Percentiles rank a stretch among this genome's conserved stretches.
These are phyloP conservation scores for Hyposoter didymator DNA, from an alignment of 2,888 invertebrate genomes.

Conservation along the genomic window DNA sequence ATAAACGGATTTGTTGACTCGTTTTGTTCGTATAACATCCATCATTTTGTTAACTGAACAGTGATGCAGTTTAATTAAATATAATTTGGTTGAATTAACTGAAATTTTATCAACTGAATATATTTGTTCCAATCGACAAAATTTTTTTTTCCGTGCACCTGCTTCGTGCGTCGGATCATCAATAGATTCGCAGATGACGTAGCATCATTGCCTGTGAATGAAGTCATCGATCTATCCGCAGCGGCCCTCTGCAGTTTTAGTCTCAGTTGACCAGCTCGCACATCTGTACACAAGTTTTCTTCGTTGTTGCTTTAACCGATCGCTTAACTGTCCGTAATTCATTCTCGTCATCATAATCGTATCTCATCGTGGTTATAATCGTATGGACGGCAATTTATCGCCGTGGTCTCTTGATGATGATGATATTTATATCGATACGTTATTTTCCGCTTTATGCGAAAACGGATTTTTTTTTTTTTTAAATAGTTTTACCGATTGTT, in stretches of 20 bases:
- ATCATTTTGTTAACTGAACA: too few relatives aligned
- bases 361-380: conserved; percentile 49
- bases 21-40: too few relatives aligned
- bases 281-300: conserved; percentile 50
- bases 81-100: too few relatives aligned
- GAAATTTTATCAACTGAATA: too few relatives aligned
- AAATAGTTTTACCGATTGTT: conserved; percentile 7
- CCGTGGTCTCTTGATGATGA: conserved; percentile 40
- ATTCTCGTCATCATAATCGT: conserved; percentile 44
- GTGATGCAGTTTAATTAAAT: too few relatives aligned
- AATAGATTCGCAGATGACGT: conserved; percentile 70
- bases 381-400: conserved; percentile 41
- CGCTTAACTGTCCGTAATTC: conserved; percentile 43
- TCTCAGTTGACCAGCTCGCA: conserved; percentile 41
- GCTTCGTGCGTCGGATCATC: conserved; percentile 52
- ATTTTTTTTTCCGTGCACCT: too few relatives aligned
- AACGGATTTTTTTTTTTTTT: conserved; percentile 19
- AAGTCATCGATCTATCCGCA: conserved; percentile 77
- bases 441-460: conserved; percentile 21
- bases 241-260: conserved; percentile 58
- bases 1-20: too few relatives aligned
- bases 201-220: conserved; percentile 67
- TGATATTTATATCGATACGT: conserved; percentile 53
- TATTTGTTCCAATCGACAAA: too few relatives aligned
- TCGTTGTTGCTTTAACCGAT: conserved; percentile 27